Base-by-base conservation (phyloP, 2,113 vertebrate genomes). In the Chionodraco myersi region DNA sequence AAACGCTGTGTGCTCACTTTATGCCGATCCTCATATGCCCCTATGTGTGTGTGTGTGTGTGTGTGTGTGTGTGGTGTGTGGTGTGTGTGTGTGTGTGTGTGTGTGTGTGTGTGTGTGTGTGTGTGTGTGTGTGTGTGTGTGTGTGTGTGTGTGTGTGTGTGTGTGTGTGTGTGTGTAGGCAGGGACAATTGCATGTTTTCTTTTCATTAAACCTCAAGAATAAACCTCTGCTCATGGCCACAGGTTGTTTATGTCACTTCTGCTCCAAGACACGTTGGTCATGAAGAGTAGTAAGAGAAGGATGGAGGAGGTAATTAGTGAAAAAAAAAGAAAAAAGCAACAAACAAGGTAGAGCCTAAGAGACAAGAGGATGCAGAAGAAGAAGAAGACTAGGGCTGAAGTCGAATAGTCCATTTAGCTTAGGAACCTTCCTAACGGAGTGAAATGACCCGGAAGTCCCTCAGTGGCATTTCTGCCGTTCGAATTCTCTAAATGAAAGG, bases 1-100 rank as follows among this genome's bases (percentile, higher is more conserved):
- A 66, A 88, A 85, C 74, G n/a, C 75, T 64, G 56, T 67, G 84
- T 75, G 66, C 80, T 66, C 77, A 65, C 82, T 74, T 73, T 72
- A 59, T 44, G 48, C 60, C 9, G 3, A 69, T 88, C 86, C 84
- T 90, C 83, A 75, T 30, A 77, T 65, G 79, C 77, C 77, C 77
- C 30, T 30, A 30, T 71, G 21, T 70, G 30, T 62, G 59, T 48
- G 36, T 54, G 34, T 56, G 52, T 16, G n/a, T 65, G 62, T 64
- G 6, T 54, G 69, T 61, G 23, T 75, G 72, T 65, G 56, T 59
- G 30, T 30, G 30, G 3, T n/a, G n/a, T 21, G 21, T 21, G 21
- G 3, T 30, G 3, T 30, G 30, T 64, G 6, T 54, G 69, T 61
- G n/a, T 75, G 72, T 65, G 51, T 59, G 30, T 30, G 3, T 30